Evolutionary conservation across 2,113 vertebrate genomes (phyloP), one percentile per base, ranked within the genome.

Genomic region (Glaucidium brasilianum): DNA sequence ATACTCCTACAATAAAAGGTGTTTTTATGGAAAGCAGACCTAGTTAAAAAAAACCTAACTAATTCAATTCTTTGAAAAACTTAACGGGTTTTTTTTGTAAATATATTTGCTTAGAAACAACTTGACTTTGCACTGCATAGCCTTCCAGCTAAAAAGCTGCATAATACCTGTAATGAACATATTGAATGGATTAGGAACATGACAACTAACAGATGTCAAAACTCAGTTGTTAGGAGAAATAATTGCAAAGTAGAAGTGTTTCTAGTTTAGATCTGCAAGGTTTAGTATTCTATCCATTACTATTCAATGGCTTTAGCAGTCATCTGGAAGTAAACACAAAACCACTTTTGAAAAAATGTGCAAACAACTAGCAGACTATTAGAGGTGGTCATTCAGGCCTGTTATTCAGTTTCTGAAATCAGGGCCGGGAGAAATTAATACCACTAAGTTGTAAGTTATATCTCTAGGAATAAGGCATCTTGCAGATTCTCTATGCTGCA

Each of bases 121-220:
- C 47, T 64, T 71, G 75, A 71, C 21, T 94, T 81, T 55, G 68
- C 53, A 68, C 15, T 77, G 55, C 30, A 34, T 18, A 56, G 56
- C 47, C 73, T 95, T 94, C 68, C 58, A 94, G 83, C 69, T 91
- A 81, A 78, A 85, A 92, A 41, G 72, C 74, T 29, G 27, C 0
- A 2, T 71, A 92, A 30, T 71, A 88, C 47, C 60, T 88, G 17
- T 72, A 94, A 87, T 1, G 8, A 95, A 82, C 95, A 96, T 68
- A 87, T 11, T 95, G 94, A 96, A 95, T 50, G 27, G 69, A 97
- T 96, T 96, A 97, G 69, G 56, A 93, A 87, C 17, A 43, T 52
- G 90, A 94, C 69, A 96, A 87, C 91, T 72, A 96, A 89, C 90
- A 95, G 80, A 96, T 92, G 83, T 92, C 92, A 86, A 94, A 93